phyloP scores from a whole-genome alignment of 92 coral and sea anemone genomes.

The Pocillopora meandrina region DNA sequence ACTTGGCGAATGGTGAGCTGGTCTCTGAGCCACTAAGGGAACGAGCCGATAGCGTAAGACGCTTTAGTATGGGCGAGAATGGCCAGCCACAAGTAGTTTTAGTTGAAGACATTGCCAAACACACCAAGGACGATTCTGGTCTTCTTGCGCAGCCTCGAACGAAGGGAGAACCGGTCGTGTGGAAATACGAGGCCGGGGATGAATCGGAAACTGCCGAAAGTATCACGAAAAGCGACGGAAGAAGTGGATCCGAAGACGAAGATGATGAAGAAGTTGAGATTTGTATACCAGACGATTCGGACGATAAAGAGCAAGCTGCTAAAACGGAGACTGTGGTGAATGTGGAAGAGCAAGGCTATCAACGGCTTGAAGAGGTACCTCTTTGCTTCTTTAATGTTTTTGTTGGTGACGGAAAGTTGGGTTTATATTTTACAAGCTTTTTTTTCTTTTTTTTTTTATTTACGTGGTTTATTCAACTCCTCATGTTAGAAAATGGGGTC shows the following conservation, averaged over 20 bases:
- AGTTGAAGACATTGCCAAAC: constrained; percentile 21
- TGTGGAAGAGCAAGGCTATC: constrained; percentile 1
- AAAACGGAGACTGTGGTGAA: not conserved
- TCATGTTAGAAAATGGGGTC: too few species aligned
- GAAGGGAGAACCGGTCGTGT: constrained; percentile 71
- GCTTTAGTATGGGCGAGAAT: constrained; percentile 28
- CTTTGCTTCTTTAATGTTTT: not conserved
- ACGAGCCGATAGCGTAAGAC: constrained; percentile 23
- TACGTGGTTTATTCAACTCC: not conserved
- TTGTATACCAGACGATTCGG: constrained; percentile 50
- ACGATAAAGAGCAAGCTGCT: constrained; percentile 14
- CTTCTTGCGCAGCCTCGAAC: constrained; percentile 66
- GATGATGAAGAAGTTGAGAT: constrained; percentile 78
- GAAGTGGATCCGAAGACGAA: constrained; percentile 54
- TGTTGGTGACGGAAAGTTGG: too few species aligned
- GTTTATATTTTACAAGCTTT: not conserved
- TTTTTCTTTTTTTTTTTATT: too few species aligned
- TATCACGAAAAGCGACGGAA: constrained; percentile 63
- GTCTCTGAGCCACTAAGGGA: not conserved
- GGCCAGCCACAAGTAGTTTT: constrained; percentile 12
- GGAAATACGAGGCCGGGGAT: constrained; percentile 65
- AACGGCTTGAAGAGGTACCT: constrained; percentile 11
- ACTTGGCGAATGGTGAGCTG: constrained; percentile 15
- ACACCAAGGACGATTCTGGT: not conserved
- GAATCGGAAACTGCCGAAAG: constrained; percentile 79